A percentile compares a stretch with the other conserved stretches of the same genome.
Conservation (phyloP, 2,888 invertebrate genomes). For the Pristionchus japonicus region DNA sequence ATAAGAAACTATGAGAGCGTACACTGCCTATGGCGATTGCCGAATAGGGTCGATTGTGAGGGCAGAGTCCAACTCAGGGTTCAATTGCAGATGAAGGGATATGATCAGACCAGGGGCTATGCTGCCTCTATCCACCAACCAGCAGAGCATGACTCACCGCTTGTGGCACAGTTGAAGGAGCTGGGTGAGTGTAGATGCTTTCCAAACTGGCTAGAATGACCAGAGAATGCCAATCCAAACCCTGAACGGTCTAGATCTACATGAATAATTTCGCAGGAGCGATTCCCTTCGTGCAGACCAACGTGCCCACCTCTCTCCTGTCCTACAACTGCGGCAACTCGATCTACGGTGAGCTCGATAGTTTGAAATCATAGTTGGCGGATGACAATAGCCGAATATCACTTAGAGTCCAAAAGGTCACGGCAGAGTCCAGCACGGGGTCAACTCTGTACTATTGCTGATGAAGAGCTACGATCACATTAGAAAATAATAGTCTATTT, state of each 20-base stretch:
- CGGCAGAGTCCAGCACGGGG: no score
- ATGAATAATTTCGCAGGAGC: constrained; percentile 75
- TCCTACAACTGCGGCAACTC: constrained; percentile 75
- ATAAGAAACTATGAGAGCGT: no score
- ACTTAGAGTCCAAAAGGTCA: no score
- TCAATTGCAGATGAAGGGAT: constrained; percentile 62
- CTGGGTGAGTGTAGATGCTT: constrained; percentile 56
- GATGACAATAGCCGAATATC: no score
- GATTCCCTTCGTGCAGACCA: constrained; percentile 78
- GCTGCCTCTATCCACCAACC: constrained; percentile 69
- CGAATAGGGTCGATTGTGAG: no score
- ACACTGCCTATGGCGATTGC: no score
- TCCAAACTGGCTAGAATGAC: neutral
- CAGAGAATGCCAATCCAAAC: no score
- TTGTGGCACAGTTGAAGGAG: constrained; percentile 61
- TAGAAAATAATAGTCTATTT: no score
- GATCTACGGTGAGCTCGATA: constrained; percentile 75
- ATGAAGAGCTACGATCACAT: no score
- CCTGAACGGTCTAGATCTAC: neutral
- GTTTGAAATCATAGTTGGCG: no score
- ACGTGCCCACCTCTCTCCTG: constrained; percentile 76
- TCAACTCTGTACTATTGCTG: no score
- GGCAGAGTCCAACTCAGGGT: no score
- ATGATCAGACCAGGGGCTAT: constrained; percentile 73
- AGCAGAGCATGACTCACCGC: constrained; percentile 56